Percentiles rank a stretch among this genome's conserved stretches.
phyloP scores from a whole-genome alignment of 2,797 vertebrate genomes.

The Tympanoctomys barrerae region DNA sequence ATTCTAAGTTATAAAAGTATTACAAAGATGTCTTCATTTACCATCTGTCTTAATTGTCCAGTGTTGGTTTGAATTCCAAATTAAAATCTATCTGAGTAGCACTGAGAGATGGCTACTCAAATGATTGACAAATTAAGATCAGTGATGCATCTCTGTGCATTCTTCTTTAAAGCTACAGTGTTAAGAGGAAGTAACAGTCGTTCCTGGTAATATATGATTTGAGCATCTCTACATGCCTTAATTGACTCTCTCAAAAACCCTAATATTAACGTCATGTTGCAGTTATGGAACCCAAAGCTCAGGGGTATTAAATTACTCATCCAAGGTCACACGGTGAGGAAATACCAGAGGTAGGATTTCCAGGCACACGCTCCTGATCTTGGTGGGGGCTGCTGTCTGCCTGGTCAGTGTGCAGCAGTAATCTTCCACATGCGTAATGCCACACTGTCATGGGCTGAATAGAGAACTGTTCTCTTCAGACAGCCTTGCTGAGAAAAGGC shows the following conservation, averaged over 20 bases:
- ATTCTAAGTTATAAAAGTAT: conserved; percentile 33
- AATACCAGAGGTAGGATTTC: conserved; percentile 9
- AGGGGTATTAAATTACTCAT: neutral
- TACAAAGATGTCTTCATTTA: conserved; percentile 31
- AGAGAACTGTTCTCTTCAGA: conserved; percentile 80
- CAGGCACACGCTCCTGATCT: neutral
- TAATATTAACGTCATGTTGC: neutral
- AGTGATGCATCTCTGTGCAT: neutral
- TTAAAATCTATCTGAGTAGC: conserved; percentile 33
- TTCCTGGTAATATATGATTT: neutral
- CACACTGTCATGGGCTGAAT: conserved; percentile 74
- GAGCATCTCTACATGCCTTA: neutral
- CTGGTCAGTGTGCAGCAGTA: neutral
- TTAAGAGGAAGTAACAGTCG: conserved; percentile 14
- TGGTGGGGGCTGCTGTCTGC: neutral
- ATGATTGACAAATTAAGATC: conserved; percentile 23
- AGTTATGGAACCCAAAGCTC: conserved; percentile 22
- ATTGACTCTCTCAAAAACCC: neutral
- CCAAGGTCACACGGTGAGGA: conserved; percentile 48
- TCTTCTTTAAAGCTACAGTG: conserved; percentile 12
- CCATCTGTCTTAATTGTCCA: conserved; percentile 18
- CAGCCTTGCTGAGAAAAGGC: conserved; percentile 79
- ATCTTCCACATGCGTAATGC: conserved; percentile 75
- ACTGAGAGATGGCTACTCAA: neutral
- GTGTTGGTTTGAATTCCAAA: neutral